Evolutionary conservation across 2,113 vertebrate species (phyloP).

Genomic region (Spermophilus dauricus): DNA sequence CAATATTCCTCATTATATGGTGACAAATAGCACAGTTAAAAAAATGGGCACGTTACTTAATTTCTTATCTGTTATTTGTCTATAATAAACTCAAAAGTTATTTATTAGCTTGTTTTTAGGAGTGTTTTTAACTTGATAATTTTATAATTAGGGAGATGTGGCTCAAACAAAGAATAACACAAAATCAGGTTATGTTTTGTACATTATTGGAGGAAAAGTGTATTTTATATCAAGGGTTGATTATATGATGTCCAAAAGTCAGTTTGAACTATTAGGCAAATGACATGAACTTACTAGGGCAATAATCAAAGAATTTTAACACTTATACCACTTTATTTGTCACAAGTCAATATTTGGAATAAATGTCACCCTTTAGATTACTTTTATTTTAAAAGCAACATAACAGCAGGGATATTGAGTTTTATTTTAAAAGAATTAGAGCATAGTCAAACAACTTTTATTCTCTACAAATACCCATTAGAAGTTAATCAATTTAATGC

Average conservation of each 20-base stretch:
- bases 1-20: background rate
- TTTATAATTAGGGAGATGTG: conserved; percentile 50
- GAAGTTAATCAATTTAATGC: background rate
- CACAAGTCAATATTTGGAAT: background rate
- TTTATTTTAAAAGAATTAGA: background rate
- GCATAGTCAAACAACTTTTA: background rate
- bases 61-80: background rate
- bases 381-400: background rate
- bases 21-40: conserved; percentile 19
- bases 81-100: background rate
- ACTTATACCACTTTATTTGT: background rate
- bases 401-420: background rate
- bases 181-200: background rate
- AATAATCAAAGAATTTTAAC: background rate
- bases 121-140: conserved; percentile 14
- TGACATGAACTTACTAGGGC: background rate
- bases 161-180: background rate
- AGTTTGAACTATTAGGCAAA: background rate
- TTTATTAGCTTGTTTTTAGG: background rate
- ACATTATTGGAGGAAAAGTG: background rate
- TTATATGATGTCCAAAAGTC: background rate
- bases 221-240: background rate
- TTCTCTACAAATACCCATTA: background rate
- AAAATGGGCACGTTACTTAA: background rate
- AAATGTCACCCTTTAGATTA: background rate